phyloP scores from a whole-genome alignment of 2,113 vertebrate genomes.

The Peromyscus polionotus region DNA sequence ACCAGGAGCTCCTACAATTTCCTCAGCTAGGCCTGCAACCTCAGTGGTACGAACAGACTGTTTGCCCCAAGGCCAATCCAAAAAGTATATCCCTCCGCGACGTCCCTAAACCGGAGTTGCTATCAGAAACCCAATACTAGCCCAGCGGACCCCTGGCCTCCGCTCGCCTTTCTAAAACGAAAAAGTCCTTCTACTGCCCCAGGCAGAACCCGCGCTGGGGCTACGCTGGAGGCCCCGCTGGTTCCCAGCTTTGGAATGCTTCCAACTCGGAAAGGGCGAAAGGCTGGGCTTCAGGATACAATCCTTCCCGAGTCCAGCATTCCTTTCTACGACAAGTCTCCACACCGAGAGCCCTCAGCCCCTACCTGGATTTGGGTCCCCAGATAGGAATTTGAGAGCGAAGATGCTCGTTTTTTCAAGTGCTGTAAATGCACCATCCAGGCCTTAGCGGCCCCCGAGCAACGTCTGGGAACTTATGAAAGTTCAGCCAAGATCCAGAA shows the following conservation, averaged over 20 bases:
- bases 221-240: background rate
- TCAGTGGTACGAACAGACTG: background rate
- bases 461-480: conserved; percentile 22
- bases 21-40: background rate
- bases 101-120: background rate
- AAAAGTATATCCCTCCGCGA: background rate
- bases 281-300: background rate
- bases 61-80: background rate
- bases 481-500: conserved; percentile 42
- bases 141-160: background rate
- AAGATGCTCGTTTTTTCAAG: background rate
- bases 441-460: background rate
- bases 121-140: background rate
- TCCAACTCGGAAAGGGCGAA: background rate
- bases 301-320: background rate
- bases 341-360: background rate
- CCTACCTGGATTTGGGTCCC: background rate
- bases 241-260: background rate
- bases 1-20: background rate
- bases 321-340: background rate
- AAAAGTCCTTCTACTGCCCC: background rate
- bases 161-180: conserved; percentile 52
- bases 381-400: background rate
- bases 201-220: background rate
- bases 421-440: too few relatives aligned